Percentiles rank a stretch among this genome's conserved stretches.
phyloP scores from a whole-genome alignment of 1,140 invertebrate species.

The Chionoecetes opilio region DNA sequence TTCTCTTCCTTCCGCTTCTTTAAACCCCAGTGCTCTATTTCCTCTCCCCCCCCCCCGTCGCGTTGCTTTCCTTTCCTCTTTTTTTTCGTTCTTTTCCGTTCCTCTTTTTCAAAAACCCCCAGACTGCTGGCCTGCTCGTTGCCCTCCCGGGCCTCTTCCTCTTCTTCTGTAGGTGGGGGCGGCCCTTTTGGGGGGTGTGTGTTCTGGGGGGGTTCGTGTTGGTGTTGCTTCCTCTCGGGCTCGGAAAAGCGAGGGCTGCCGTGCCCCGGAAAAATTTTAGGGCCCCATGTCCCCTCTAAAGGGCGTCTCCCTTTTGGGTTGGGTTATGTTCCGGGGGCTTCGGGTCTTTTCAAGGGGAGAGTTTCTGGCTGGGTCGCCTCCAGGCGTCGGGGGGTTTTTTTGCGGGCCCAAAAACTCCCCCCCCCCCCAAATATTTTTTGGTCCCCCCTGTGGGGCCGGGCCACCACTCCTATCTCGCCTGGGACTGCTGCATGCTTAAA shows the following conservation, averaged over 20 bases:
- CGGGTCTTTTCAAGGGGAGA: background rate
- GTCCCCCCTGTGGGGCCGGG: background rate
- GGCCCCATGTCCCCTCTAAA: too few species aligned
- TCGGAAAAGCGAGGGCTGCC: too few species aligned
- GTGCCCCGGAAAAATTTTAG: too few species aligned
- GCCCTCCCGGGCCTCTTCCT: constrained; percentile 97
- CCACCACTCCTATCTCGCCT: background rate
- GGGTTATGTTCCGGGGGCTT: background rate
- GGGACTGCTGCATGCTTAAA: background rate
- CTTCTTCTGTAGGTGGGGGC: constrained; percentile 96
- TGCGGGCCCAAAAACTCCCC: background rate
- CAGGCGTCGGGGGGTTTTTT: background rate
- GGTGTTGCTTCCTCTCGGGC: too few species aligned
- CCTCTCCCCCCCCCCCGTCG: too few species aligned
- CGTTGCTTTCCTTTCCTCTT: too few species aligned
- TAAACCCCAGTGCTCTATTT: too few species aligned
- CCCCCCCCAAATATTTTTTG: background rate
- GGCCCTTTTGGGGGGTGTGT: background rate
- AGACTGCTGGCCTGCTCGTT: constrained; percentile 97
- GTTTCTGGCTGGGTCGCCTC: background rate
- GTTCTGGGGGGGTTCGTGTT: too few species aligned
- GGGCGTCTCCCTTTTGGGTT: background rate
- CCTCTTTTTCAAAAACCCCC: constrained; percentile 63
- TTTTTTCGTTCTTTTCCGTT: too few species aligned
- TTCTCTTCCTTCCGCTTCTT: too few species aligned